phyloP scores from a whole-genome alignment of 2,113 vertebrate genomes.

The Physeter macrocephalus region DNA sequence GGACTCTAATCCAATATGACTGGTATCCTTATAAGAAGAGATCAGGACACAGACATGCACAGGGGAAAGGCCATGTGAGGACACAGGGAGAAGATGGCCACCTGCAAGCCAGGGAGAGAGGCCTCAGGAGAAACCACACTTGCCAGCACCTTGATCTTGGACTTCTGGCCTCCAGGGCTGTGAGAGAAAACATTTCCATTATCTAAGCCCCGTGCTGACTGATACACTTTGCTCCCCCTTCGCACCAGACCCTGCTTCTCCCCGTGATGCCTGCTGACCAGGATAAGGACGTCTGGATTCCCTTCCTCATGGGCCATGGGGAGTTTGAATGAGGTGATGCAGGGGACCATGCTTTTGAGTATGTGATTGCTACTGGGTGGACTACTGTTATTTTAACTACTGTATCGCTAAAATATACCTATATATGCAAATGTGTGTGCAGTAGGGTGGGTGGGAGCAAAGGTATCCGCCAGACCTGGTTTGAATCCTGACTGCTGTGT shows the following conservation, averaged over 20 bases:
- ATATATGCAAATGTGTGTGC: background rate
- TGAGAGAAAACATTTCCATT: background rate
- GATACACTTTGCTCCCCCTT: background rate
- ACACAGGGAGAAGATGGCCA: fast-evolving
- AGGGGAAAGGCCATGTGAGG: background rate
- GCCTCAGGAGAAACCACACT: background rate
- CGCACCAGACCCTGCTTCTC: too few species aligned
- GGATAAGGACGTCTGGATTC: background rate
- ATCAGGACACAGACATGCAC: background rate
- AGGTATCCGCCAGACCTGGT: background rate
- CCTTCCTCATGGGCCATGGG: background rate
- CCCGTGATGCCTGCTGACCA: background rate
- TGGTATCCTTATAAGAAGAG: background rate
- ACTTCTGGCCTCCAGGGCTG: background rate
- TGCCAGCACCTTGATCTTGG: background rate
- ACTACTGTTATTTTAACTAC: background rate
- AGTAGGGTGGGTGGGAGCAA: background rate
- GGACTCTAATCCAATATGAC: background rate
- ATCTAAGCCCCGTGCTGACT: background rate
- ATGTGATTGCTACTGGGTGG: background rate
- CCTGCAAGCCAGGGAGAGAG: background rate
- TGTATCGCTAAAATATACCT: background rate
- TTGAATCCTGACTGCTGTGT: background rate
- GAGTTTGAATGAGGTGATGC: background rate
- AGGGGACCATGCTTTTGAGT: background rate